phyloP scores from a whole-genome alignment of 2,797 vertebrate genomes.

The Falco biarmicus region DNA sequence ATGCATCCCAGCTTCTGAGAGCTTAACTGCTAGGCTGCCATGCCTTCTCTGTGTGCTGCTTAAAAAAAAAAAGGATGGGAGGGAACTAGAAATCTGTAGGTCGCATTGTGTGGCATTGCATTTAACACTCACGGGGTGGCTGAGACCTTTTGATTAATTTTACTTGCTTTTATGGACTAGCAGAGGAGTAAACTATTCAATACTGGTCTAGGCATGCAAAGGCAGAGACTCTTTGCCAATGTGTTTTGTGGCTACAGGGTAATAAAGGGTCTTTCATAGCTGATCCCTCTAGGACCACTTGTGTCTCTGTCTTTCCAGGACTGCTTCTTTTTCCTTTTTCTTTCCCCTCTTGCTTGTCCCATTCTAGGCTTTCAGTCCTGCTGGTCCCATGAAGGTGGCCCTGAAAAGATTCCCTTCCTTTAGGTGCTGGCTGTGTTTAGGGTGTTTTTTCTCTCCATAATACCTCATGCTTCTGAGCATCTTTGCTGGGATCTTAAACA shows the following conservation, averaged over 20 bases:
- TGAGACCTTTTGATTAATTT: neutral
- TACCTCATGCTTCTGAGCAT: neutral
- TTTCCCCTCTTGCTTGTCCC: neutral
- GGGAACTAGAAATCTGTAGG: neutral
- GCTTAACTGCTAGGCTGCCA: neutral
- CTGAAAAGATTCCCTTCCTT: neutral
- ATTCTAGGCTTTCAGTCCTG: neutral
- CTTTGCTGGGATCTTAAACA: neutral
- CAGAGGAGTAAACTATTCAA: neutral
- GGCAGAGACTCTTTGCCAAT: neutral
- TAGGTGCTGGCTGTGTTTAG: neutral
- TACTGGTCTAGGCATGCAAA: fast-evolving
- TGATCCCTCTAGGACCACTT: neutral
- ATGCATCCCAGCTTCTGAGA: neutral
- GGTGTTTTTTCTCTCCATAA: neutral
- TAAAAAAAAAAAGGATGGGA: neutral
- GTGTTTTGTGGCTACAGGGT: neutral
- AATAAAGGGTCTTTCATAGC: neutral
- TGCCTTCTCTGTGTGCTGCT: neutral
- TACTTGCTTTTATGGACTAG: neutral
- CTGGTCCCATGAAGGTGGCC: neutral
- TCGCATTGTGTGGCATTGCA: neutral
- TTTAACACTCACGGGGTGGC: fast-evolving
- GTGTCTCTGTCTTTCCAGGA: neutral
- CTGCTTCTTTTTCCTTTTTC: neutral